Evolutionary conservation across 1,140 invertebrate species (phyloP), one percentile per base, ranked within the genome.

Genomic region (Andricus grossulariae): DNA sequence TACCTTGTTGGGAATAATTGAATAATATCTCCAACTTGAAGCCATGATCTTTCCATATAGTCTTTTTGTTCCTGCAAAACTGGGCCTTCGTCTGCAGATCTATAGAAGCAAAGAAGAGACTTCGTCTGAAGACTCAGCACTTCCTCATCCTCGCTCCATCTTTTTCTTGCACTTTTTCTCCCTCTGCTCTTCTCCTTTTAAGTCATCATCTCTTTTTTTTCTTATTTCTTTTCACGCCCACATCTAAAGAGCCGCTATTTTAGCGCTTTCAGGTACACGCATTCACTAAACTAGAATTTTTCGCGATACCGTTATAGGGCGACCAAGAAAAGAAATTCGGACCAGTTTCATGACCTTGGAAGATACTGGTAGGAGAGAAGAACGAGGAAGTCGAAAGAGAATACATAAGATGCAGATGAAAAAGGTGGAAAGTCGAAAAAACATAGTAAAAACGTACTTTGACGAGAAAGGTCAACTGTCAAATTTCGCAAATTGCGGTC

Each of bases 301-400:
- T 84, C 70, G 74, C 77, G 72, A 82, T 83, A 79, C 82, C 82
- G 81, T 86, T 87, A 85, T 19, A 32, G 71, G 60, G 72, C 77
- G 76, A 54, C 72, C 71, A 49, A 79, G 79, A 80, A 77, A 81
- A 82, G 72, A 82, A 19, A 74, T 71, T 83, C 19, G 45, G 21
- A 16, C 39, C 45, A 25, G 77, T 79, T 49, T 66, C 18, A 72
- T 82, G 76, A 82, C 82, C 80, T 88, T 80, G 79, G 83, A 72
- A 60, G 55, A 10, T 71, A 51, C 50, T 49, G 50, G 71, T 45
- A 80, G 55, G 70, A 74, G 57, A 76, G 55, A 73, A 72, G 54
- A 25, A 50, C 11, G 16, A 71, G 50, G 32, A 50, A 39, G 18
- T 10, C 39, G 10, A 11, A 45, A 71, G 52, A 55, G 78, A 80